phyloP scores from a whole-genome alignment of 2,888 invertebrate species.

The Himalopsyche tibetana region DNA sequence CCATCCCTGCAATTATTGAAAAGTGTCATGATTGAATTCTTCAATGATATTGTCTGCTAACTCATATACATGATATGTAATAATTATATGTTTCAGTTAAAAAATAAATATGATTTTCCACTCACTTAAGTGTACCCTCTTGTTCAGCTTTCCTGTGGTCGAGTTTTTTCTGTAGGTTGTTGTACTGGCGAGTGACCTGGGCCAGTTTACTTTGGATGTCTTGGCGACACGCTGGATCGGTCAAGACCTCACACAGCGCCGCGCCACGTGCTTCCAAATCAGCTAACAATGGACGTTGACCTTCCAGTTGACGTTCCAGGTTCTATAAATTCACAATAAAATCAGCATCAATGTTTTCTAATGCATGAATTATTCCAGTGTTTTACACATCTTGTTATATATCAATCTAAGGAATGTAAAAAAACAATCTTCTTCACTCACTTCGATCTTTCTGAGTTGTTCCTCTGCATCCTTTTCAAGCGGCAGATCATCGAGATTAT shows the following conservation, averaged over 20 bases:
- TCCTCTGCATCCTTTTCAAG: conserved; percentile 90
- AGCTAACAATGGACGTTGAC: conserved; percentile 90
- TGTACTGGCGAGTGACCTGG: conserved; percentile 91
- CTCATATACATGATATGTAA: not conserved
- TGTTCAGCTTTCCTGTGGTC: conserved; percentile 94
- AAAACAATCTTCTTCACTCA: conserved; percentile 66
- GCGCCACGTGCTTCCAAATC: conserved; percentile 94
- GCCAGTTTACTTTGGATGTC: conserved; percentile 93
- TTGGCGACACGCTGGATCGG: conserved; percentile 92
- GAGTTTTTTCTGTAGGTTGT: conserved; percentile 91
- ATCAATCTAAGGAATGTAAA: conserved; percentile 13
- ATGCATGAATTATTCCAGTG: not conserved
- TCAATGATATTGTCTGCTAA: not conserved
- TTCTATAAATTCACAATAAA: conserved; percentile 71
- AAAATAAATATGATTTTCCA: conserved; percentile 63
- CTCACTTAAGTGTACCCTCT: conserved; percentile 84
- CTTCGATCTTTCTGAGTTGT: conserved; percentile 90
- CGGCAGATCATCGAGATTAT: conserved; percentile 89
- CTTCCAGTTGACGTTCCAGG: conserved; percentile 91
- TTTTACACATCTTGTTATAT: not conserved
- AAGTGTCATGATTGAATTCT: not conserved
- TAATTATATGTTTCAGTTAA: not conserved
- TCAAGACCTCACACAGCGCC: conserved; percentile 89
- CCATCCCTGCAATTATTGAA: conserved; percentile 81
- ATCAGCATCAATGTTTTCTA: not conserved